Base-by-base conservation (phyloP, 2,888 invertebrate species). In the Tetropium fuscum region DNA sequence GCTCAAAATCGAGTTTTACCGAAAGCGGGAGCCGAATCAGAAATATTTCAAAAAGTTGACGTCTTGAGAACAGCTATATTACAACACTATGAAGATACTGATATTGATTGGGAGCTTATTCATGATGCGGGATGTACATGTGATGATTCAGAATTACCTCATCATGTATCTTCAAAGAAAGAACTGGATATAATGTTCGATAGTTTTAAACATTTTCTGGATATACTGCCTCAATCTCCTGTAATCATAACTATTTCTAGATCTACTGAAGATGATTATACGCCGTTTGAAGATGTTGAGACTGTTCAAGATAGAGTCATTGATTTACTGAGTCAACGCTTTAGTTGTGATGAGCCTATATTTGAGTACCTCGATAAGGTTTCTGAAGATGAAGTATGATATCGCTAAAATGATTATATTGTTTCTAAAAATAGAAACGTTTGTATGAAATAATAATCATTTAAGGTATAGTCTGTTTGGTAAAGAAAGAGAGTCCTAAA, bases 91-190 rank as follows among this genome's bases (percentile, higher is more conserved):
- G 78, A 84, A 2, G 86, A 87, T 8, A 84, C 86, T 13, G 86
- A 87, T 40, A 88, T 93, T 30, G 91, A 94, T 76, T 95, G 93
- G 91, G 85, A 88, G 76, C 83, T 92, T 58, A 85, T 96, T 5
- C 93, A 92, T 75, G 91, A 94, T 70, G 93, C 92, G 25, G 96
- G 96, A 2, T 94, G 93, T 77, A 96, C 96, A 0, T 89, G 92
- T 61, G 95, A 96, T 77, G 90, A 92, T 71, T 89, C 89, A 3
- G 94, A 92, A 15, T 81, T 96, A 51, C 96, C 97, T 0, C 89
- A 94, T 80, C 94, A 97, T 77, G 87, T 93, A 15, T 92, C 93
- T 63, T 85, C 87, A 0, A 82, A 84, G 8, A 84, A 86, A 38
- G 90, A 94, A 79, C 86, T 96, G 45, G 81, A 84, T 30, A 80